A percentile compares a stretch with the other conserved stretches of the same genome.
Evolutionary conservation across 2,113 vertebrate genomes (phyloP).

Genomic region (Xiphorhynchus elegans): DNA sequence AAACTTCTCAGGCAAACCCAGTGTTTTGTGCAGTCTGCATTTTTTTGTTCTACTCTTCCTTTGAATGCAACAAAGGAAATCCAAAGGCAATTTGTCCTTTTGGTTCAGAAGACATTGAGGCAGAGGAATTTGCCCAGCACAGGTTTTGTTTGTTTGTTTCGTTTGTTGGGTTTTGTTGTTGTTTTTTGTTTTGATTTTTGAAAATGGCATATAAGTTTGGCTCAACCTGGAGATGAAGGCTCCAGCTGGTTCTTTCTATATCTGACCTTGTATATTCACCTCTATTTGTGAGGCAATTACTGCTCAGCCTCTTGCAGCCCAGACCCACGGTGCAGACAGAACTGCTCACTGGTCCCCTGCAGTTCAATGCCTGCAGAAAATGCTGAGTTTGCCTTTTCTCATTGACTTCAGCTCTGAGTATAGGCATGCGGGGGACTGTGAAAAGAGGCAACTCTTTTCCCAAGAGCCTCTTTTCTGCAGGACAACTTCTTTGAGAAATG

Average conservation of each 20-base stretch:
- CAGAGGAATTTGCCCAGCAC: not conserved
- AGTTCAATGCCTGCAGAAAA: not conserved
- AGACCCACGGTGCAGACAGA: not conserved
- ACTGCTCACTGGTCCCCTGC: not conserved
- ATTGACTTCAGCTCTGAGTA: not conserved
- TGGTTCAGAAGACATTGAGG: not conserved
- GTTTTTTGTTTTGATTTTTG: not conserved
- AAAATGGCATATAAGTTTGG: not conserved
- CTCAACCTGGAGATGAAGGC: not conserved
- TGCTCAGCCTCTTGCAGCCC: not conserved
- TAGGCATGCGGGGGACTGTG: not conserved
- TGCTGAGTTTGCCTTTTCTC: not conserved
- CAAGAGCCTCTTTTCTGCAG: not conserved
- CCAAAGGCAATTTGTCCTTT: not conserved
- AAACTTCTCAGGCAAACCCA: not conserved
- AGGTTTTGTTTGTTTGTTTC: not conserved
- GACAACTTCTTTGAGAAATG: not conserved
- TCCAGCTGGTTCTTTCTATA: accelerated
- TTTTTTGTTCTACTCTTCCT: not conserved
- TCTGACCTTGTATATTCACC: not conserved
- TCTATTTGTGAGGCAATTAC: not conserved
- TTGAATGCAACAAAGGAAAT: not conserved
- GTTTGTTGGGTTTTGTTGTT: no score
- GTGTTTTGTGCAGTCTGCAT: not conserved
- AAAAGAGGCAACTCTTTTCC: not conserved